phyloP scores from a whole-genome alignment of 2,113 vertebrate species.

The Pandion haliaetus region DNA sequence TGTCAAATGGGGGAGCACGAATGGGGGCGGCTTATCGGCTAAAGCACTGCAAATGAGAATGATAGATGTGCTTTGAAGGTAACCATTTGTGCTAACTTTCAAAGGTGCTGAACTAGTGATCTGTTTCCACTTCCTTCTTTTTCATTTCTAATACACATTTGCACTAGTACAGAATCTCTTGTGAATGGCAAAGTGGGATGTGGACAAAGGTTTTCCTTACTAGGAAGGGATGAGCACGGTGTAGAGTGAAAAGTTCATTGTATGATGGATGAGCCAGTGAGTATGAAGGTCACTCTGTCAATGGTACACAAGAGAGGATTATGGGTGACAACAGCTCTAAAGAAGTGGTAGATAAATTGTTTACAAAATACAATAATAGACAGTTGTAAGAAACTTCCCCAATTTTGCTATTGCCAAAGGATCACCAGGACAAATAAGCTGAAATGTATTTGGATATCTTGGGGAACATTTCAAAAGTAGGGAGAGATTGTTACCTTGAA shows the following conservation, averaged over 20 bases:
- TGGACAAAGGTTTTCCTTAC: conserved; percentile 86
- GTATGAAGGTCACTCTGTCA: conserved; percentile 89
- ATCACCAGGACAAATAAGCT: not conserved
- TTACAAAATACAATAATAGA: conserved; percentile 37
- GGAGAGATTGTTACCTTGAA: not conserved
- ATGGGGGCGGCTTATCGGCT: conserved; percentile 17
- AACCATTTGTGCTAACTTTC: conserved; percentile 79
- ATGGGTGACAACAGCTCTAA: conserved; percentile 48
- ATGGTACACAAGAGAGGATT: conserved; percentile 84
- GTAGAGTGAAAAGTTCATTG: conserved; percentile 90
- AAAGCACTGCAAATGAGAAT: conserved; percentile 70
- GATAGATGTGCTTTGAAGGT: conserved; percentile 78
- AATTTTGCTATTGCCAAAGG: not conserved
- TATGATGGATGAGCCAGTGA: conserved; percentile 90
- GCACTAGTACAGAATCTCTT: conserved; percentile 67
- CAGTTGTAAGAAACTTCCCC: not conserved
- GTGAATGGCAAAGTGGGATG: conserved; percentile 79
- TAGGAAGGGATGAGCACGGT: conserved; percentile 75
- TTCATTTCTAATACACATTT: not conserved
- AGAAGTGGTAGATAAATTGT: conserved; percentile 44
- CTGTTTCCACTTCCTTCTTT: conserved; percentile 57
- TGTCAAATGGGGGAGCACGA: conserved; percentile 17
- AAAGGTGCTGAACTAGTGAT: conserved; percentile 79
- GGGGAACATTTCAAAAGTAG: not conserved
- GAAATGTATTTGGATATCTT: not conserved